phyloP scores from a whole-genome alignment of 2,113 vertebrate species.

The Plecotus auritus region DNA sequence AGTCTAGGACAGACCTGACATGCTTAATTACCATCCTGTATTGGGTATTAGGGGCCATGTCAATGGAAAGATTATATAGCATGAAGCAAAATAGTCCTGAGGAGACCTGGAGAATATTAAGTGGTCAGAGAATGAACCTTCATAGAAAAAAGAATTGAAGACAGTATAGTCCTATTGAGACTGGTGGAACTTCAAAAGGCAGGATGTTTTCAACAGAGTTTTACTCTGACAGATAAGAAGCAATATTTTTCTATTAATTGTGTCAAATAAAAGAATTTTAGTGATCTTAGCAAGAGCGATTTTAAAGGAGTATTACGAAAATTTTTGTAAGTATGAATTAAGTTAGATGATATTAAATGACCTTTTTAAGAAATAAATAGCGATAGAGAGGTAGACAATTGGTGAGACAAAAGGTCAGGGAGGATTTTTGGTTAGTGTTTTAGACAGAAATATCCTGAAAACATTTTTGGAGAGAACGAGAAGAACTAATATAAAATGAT shows the following conservation, averaged over 20 bases:
- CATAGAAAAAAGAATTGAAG: not conserved
- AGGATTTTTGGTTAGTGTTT: not conserved
- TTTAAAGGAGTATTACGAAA: not conserved
- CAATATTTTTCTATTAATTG: not conserved
- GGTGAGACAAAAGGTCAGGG: rapidly evolving
- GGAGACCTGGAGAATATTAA: not conserved
- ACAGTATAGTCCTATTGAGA: not conserved
- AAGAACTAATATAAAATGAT: not conserved
- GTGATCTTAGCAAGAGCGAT: not conserved
- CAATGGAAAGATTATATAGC: not conserved
- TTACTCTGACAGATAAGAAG: not conserved
- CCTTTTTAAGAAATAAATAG: not conserved
- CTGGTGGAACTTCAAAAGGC: not conserved
- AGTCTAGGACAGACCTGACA: not conserved
- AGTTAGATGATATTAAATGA: not conserved
- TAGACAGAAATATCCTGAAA: not conserved
- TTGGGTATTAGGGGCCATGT: not conserved
- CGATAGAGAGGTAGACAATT: not conserved
- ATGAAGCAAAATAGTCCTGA: not conserved
- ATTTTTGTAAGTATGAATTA: not conserved
- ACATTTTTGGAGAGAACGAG: not conserved
- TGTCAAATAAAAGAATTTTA: not conserved
- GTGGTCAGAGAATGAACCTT: not conserved
- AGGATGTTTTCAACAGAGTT: not conserved
- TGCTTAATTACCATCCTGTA: not conserved